Conservation (phyloP, 2,797 vertebrate species). For the Coccyzus lansbergi region DNA sequence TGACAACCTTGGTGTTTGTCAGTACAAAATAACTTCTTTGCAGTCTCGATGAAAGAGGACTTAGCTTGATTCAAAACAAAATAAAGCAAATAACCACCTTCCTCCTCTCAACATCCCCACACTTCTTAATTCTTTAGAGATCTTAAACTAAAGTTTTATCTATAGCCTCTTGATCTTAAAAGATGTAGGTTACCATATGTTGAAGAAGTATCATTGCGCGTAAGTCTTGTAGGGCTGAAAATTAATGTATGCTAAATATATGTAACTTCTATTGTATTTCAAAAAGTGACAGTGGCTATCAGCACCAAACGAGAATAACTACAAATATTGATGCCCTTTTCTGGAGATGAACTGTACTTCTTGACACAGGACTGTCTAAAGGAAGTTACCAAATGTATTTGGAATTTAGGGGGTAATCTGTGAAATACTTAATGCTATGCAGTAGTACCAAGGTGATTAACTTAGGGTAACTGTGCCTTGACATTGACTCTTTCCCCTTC, state of each 20-base stretch:
- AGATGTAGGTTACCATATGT: background rate
- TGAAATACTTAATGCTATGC: background rate
- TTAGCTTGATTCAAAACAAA: background rate
- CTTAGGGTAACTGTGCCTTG: background rate
- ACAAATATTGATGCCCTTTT: background rate
- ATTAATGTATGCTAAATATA: background rate
- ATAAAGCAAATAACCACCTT: background rate
- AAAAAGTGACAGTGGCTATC: background rate
- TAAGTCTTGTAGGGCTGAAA: background rate
- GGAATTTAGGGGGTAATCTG: background rate
- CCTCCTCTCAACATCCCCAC: background rate
- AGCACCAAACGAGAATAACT: background rate
- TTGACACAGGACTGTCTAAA: background rate
- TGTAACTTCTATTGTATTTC: background rate
- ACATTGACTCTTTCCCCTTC: background rate
- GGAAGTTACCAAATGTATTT: background rate
- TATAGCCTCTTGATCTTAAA: background rate
- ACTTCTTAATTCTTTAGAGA: background rate
- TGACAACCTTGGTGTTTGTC: background rate
- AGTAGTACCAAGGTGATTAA: background rate
- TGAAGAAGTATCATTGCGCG: background rate
- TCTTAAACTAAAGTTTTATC: background rate
- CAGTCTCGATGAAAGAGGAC: background rate
- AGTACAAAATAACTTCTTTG: background rate
- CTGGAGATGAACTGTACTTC: background rate